Percentiles rank a stretch among this genome's conserved stretches.
phyloP scores from a whole-genome alignment of 2,888 invertebrate species.

The Marronus borbonicus region DNA sequence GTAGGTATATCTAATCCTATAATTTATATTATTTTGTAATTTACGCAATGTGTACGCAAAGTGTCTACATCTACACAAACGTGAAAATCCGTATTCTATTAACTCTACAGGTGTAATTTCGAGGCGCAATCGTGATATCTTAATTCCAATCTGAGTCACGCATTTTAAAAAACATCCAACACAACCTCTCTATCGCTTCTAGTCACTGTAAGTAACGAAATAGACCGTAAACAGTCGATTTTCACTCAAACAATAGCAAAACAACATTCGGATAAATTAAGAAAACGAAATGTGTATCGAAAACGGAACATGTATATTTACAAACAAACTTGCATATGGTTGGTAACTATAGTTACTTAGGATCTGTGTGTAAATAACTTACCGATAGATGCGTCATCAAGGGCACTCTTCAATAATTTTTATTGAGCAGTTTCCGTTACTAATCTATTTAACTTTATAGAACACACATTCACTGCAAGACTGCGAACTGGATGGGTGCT shows the following conservation, averaged over 20 bases:
- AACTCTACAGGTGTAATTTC: slow-evolving; percentile 31
- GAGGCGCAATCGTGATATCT: not conserved
- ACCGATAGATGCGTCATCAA: slow-evolving; percentile 48
- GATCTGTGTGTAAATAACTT: slow-evolving; percentile 18
- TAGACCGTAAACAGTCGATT: slow-evolving; percentile 46
- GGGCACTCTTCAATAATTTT: slow-evolving; percentile 27
- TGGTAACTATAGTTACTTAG: not conserved
- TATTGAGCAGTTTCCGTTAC: slow-evolving; percentile 12
- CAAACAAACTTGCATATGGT: slow-evolving; percentile 13
- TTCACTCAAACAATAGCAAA: slow-evolving; percentile 35
- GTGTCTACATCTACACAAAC: too few relatives aligned
- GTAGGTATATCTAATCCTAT: too few relatives aligned
- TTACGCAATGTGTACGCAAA: too few relatives aligned
- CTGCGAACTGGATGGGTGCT: not conserved
- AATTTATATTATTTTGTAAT: too few relatives aligned
- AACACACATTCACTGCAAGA: slow-evolving; percentile 41
- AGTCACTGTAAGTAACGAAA: slow-evolving; percentile 37
- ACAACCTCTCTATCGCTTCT: slow-evolving; percentile 33
- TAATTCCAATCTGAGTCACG: slow-evolving; percentile 11
- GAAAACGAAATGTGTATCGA: not conserved
- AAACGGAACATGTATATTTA: slow-evolving; percentile 11
- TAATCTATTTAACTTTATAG: slow-evolving; percentile 7
- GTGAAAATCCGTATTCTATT: not conserved
- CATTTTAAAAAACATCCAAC: slow-evolving; percentile 31
- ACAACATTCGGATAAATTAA: slow-evolving; percentile 17